phyloP scores from a whole-genome alignment of 1,140 invertebrate genomes.

The Drosophila miranda region DNA sequence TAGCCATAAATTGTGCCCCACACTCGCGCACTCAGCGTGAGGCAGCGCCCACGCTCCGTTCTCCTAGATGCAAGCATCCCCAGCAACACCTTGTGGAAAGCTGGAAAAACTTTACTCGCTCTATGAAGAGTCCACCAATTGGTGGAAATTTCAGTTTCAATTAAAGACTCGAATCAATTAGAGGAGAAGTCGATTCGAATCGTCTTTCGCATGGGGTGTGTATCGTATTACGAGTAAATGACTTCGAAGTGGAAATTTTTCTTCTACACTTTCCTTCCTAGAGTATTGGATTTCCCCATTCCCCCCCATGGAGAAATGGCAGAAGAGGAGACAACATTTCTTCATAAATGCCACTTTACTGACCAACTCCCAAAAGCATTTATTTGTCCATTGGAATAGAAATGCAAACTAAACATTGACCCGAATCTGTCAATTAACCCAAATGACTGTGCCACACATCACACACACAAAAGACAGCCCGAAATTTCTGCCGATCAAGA shows the following conservation, averaged over 20 bases:
- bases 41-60: not conserved
- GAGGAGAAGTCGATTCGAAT: no score
- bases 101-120: no score
- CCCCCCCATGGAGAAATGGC: no score
- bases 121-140: no score
- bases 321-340: no score
- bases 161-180: no score
- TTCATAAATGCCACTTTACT: not conserved
- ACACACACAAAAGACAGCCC: constrained; percentile 10
- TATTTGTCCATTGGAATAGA: constrained; percentile 31
- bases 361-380: constrained; percentile 12
- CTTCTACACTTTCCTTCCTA: no score
- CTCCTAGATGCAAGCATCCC: constrained; percentile 10
- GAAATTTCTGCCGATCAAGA: constrained; percentile 13
- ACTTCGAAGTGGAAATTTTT: no score
- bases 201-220: no score
- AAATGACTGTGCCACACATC: constrained; percentile 34
- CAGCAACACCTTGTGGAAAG: constrained; percentile 4
- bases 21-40: not conserved
- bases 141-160: no score
- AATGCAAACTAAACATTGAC: constrained; percentile 75
- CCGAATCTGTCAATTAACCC: constrained; percentile 70
- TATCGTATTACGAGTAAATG: no score
- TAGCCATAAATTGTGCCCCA: constrained; percentile 20
- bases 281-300: no score